Evolutionary conservation across 2,797 vertebrate genomes (phyloP), one percentile per base, ranked within the genome.

Genomic region (Smutsia gigantea): DNA sequence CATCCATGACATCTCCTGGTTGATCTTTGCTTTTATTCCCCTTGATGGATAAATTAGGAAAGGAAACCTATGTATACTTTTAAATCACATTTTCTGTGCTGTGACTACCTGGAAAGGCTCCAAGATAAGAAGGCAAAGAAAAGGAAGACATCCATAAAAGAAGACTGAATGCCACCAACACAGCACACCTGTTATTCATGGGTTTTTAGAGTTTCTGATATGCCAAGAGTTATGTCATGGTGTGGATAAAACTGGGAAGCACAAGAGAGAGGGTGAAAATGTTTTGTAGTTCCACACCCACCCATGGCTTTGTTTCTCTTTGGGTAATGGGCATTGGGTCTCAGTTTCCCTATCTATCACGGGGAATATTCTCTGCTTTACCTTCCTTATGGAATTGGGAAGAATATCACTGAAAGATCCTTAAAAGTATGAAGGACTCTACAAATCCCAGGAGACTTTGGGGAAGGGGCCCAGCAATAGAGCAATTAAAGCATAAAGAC

Each of bases 71-170:
- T 78, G 53, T 4, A 51, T 21, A 66, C 49, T 51, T 87, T 63
- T 91, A 79, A 90, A 74, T 59, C 15, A 64, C 27, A 79, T 69
- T 51, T 75, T 21, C 64, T 25, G 53, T 57, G 39, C 55, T 66
- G 79, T 93, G 39, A 51, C 37, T 92, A 66, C 37, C 72, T 95
- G 79, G 92, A 81, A 96, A 37, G 37, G 17, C 82, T 75, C 66
- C 42, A 87, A 64, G 34, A 66, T 64, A 83, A 89, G 57, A 89
- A 87, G 10, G 27, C 71, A 95, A 93, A 95, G 61, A 61, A 94
- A 88, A 29, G n/a, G 31, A 88, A 93, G 37, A 31, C 27, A 85
- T 87, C 57, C 82, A 51, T 75, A 87, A 97, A 95, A 71, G 59
- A 71, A 53, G 17, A 88, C 15, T n/a, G 57, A 92, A 78, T 87